Evolutionary conservation across 2,888 invertebrate genomes (phyloP), one percentile per base, ranked within the genome.

Genomic region (Pomacea canaliculata): DNA sequence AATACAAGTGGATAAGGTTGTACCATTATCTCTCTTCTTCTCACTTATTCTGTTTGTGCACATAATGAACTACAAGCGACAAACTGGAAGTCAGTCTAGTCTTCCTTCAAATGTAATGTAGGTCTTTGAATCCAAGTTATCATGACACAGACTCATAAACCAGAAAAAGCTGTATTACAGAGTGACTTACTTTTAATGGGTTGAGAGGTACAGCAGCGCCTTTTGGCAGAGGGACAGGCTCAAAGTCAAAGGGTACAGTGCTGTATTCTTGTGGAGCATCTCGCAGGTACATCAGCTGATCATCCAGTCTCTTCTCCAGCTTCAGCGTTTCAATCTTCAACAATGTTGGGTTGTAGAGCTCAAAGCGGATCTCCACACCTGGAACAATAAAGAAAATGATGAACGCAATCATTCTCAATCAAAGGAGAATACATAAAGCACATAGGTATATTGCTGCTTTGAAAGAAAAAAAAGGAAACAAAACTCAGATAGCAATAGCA

Each of bases 291-390:
- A 94, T 92, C 70, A 99, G 92, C 85, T 96, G 94, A 49, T 95
- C 94, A 91, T 99, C 99, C 37, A 99, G 91, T 73, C 99, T 93
- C 90, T 96, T 98, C 90, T 99, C 99, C 60, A 99, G 92, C 60
- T 95, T 94, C 19, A 99, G 91, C 3, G 98, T 96, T 92, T 98
- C 96, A 60, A 99, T 94, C 88, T 94, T 94, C 85, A 95, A 95
- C 80, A 99, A 93, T 0, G 95, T 94, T 19, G 99, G 99, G 91
- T 97, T 98, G 88, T 99, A 99, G 88, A 99, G 92, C 79, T 97
- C 95, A 91, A 95, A 98, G 82, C 93, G 91, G 83, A 95, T 92
- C 91, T 95, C 94, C 70, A 94, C 91, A 49, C 93, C 93, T 93
- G 83, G 60, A 82, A 85, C 51, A 10, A 56, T 56, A 2, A 13